Base-by-base conservation (phyloP, 2,113 vertebrate genomes). In the Numenius arquata region DNA sequence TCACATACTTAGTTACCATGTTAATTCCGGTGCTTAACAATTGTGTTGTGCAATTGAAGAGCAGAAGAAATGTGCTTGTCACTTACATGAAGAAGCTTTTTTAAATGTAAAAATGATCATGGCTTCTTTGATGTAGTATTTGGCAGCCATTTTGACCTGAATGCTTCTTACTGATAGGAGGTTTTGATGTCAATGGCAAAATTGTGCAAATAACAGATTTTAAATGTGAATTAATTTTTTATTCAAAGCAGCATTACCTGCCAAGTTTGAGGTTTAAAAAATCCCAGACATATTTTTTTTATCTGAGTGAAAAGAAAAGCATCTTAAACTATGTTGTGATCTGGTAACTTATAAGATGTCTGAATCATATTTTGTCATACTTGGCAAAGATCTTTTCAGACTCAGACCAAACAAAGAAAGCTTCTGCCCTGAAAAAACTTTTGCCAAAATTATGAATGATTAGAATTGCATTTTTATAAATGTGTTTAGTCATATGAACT, bases 381-480 rank as follows among this genome's bases (percentile, higher is more conserved):
- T 96, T 96, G 96, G 96, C 93, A 94, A 74, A 92, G 73, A 38
- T 22, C 15, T 81, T 55, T 62, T 65, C 61, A 91, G 67, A 84
- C 66, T 55, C 48, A 96, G 93, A 94, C 83, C 88, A 96, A 96
- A 95, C 86, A 96, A 88, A 76, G 85, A n/a, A 83, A 94, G 55
- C n/a, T 81, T 93, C 91, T 89, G 48, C 55, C 50, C 59, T 62
- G 65, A 79, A 90, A 95, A 77, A 70, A 3, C 5, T 74, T 89
- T 47, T 66, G 36, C 48, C 19, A 62, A 63, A 92, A 76, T 87
- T 52, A 32, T 19, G 30, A 90, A 61, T 75, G 1, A 65, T 84
- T 73, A 53, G 22, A 82, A 71, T 36, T 0, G 0, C 8, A n/a
- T 56, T 88, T 84, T 83, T 73, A 22, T 43, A 50, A 52, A 55